Evolutionary conservation across 2,888 invertebrate species (phyloP).

Genomic region (Gari tellinella): DNA sequence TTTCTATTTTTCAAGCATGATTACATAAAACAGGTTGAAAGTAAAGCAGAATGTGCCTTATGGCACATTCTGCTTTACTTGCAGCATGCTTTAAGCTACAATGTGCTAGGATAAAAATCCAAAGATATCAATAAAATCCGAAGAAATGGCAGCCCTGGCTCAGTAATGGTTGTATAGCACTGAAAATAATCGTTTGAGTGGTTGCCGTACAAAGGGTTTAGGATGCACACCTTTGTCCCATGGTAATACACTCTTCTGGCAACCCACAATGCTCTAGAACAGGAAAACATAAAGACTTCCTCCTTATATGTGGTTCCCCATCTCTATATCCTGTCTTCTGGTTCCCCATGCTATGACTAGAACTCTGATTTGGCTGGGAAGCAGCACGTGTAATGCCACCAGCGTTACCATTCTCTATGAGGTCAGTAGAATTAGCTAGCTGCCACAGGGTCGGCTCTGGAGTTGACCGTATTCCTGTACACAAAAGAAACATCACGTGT

Average conservation of each 20-base stretch:
- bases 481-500: too few relatives aligned
- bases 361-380: neutral
- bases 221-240: slow-evolving; percentile 79
- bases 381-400: slow-evolving; percentile 20
- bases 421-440: slow-evolving; percentile 22
- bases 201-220: too few relatives aligned
- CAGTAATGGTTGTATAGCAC: too few relatives aligned
- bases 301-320: slow-evolving; percentile 67
- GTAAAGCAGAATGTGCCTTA: too few relatives aligned
- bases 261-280: slow-evolving; percentile 72
- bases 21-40: too few relatives aligned
- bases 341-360: neutral
- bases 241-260: slow-evolving; percentile 62
- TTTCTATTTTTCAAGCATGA: too few relatives aligned
- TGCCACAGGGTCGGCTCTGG: slow-evolving; percentile 43
- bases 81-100: too few relatives aligned
- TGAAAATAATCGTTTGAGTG: too few relatives aligned
- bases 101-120: too few relatives aligned
- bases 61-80: too few relatives aligned
- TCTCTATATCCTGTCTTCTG: slow-evolving; percentile 65
- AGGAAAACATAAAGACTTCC: slow-evolving; percentile 71
- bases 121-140: too few relatives aligned
- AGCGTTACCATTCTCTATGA: slow-evolving; percentile 2
- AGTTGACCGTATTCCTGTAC: slow-evolving; percentile 24
- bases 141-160: too few relatives aligned